phyloP scores from a whole-genome alignment of 2,888 invertebrate species.

The Nomada fabriciana region DNA sequence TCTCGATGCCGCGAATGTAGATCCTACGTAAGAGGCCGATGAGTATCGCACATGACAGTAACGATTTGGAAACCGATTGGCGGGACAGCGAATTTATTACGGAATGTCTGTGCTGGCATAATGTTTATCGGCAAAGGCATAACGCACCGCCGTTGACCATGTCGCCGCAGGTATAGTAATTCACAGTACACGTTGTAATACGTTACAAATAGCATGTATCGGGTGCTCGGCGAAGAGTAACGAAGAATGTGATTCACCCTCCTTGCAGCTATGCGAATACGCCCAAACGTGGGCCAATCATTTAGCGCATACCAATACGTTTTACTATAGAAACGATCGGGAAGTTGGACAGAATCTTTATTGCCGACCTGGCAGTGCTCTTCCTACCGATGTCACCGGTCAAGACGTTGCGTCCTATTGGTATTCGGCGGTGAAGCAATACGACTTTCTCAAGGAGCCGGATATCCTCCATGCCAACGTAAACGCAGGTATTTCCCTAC shows the following conservation, averaged over 20 bases:
- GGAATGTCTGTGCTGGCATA: conserved; percentile 93
- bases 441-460: conserved; percentile 90
- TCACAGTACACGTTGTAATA: too few species aligned
- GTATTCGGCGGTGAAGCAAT: conserved; percentile 92
- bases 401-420: conserved; percentile 93
- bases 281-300: conserved; percentile 96
- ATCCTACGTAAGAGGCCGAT: conserved; percentile 89
- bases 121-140: conserved; percentile 92
- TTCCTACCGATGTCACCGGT: conserved; percentile 90
- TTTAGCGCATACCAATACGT: conserved; percentile 92
- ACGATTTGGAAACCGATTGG: conserved; percentile 90
- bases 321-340: conserved; percentile 91
- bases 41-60: conserved; percentile 89
- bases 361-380: conserved; percentile 89
- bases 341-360: conserved; percentile 93
- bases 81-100: conserved; percentile 93
- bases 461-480: conserved; percentile 91
- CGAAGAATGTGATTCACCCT: not conserved
- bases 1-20: conserved; percentile 82
- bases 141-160: conserved; percentile 90
- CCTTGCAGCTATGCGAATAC: conserved; percentile 89
- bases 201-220: not conserved
- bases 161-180: conserved; percentile 89
- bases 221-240: not conserved
- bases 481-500: conserved; percentile 87